Percentiles rank a stretch among this genome's conserved stretches.
Conservation (phyloP, 2,888 invertebrate species). For the Eubasilissa splendida region DNA sequence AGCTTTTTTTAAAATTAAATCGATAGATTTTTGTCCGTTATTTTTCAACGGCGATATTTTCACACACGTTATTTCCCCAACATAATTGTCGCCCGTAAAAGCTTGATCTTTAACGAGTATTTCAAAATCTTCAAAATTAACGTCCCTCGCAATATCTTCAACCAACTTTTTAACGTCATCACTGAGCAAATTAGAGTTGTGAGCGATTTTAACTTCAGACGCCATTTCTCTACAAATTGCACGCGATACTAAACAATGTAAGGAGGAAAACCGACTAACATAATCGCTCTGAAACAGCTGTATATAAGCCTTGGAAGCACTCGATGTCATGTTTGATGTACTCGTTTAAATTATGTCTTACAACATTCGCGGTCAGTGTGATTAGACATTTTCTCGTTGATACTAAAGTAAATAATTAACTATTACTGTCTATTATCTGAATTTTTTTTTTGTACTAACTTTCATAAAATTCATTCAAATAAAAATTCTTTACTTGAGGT, state of each 20-base stretch:
- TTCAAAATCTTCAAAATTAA: neutral
- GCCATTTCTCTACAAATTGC: too few relatives aligned
- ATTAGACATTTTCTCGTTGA: too few relatives aligned
- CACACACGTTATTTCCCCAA: constrained; percentile 31
- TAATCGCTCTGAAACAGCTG: neutral
- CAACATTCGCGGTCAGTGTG: too few relatives aligned
- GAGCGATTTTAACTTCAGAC: too few relatives aligned
- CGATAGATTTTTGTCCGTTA: neutral
- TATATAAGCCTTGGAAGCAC: neutral
- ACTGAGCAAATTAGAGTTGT: neutral
- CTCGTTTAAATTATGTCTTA: too few relatives aligned
- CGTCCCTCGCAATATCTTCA: constrained; percentile 4
- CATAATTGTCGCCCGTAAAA: constrained; percentile 46
- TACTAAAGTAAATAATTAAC: too few relatives aligned
- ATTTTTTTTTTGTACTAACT: too few relatives aligned
- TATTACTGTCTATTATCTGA: too few relatives aligned
- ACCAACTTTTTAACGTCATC: constrained; percentile 16
- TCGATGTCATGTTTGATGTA: too few relatives aligned
- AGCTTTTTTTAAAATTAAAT: constrained; percentile 15
- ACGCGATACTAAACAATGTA: too few relatives aligned
- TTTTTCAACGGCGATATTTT: constrained; percentile 5
- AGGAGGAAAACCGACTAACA: neutral
- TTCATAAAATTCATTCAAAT: too few relatives aligned
- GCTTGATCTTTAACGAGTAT: neutral
- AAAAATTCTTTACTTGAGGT: too few relatives aligned